Evolutionary conservation across 1,140 invertebrate genomes (phyloP).

Genomic region (Euwallacea similis): DNA sequence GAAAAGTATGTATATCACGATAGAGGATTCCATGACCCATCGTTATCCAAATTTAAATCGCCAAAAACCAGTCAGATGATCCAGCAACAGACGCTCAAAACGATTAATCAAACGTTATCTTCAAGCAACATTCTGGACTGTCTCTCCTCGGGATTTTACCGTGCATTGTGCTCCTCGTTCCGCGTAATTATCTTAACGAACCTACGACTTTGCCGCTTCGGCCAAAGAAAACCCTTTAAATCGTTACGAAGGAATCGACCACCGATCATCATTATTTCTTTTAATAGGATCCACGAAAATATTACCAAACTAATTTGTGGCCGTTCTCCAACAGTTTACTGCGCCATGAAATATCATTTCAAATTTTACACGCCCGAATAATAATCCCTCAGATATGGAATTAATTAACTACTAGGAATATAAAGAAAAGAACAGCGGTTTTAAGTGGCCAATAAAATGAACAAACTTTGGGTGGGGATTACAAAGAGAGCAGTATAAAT

Average conservation of each 20-base stretch:
- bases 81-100: constrained; percentile 42
- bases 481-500: no score
- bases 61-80: constrained; percentile 49
- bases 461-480: no score
- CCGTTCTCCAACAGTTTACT: constrained; percentile 18
- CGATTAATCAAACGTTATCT: constrained; percentile 50
- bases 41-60: constrained; percentile 47
- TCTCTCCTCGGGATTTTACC: constrained; percentile 39
- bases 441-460: no score
- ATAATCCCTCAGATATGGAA: background rate
- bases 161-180: constrained; percentile 44
- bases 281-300: constrained; percentile 30
- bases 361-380: constrained; percentile 12
- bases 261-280: constrained; percentile 27
- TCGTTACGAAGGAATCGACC: constrained; percentile 22
- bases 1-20: constrained; percentile 6
- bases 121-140: constrained; percentile 35
- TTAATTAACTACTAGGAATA: no score
- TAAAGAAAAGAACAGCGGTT: no score
- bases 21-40: constrained; percentile 13
- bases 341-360: constrained; percentile 22
- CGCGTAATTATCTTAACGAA: constrained; percentile 49
- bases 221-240: constrained; percentile 38
- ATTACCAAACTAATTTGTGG: constrained; percentile 30
- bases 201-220: constrained; percentile 35